Base-by-base conservation (phyloP, 2,113 vertebrate species). In the Paratilapia polleni region DNA sequence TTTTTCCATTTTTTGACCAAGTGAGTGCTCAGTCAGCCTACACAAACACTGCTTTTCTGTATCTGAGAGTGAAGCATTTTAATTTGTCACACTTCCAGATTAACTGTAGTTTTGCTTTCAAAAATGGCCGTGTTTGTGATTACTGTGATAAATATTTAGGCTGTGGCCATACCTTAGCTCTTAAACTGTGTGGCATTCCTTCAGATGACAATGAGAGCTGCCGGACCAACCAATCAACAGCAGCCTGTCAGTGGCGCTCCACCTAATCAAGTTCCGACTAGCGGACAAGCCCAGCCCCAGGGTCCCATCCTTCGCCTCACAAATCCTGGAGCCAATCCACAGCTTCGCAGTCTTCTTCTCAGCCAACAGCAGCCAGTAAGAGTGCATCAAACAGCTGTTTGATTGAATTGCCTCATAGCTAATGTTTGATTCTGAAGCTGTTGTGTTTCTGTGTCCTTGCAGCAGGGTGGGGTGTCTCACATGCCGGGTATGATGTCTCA, bases 281-380 rank as follows among this genome's bases (percentile, higher is more conserved):
- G 92, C 7, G 94, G 94, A 57, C 96, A 96, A 77, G 84, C 94
- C 79, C 97, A 94, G 47, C 92, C 96, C 4, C 96, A 97, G 87
- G 97, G 96, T 54, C 84, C 95, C 5, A 96, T 98, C 70, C 96
- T 97, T 34, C 95, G 97, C 13, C 96, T 97, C 10, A 94, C 97
- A 26, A 98, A 98, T 83, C 97, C 97, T 0, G 97, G 97, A 68
- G 97, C 97, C 93, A 98, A 98, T 87, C 97, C 97, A 2, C 97
- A 98, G 84, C 96, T 98, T 0, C 97, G 97, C 81, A 98, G 97
- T 59, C 97, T 98, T 5, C 97, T 98, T 2, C 97, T 98, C 82
- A 98, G 96, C 89, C 97, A 97, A 1, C 97, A 98, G 90, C 97
- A 98, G 91, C 96, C 96, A 9, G 97, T 97, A 91, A 96, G 95